Conservation (phyloP, 2,113 vertebrate genomes). For the Glaucomys volans region DNA sequence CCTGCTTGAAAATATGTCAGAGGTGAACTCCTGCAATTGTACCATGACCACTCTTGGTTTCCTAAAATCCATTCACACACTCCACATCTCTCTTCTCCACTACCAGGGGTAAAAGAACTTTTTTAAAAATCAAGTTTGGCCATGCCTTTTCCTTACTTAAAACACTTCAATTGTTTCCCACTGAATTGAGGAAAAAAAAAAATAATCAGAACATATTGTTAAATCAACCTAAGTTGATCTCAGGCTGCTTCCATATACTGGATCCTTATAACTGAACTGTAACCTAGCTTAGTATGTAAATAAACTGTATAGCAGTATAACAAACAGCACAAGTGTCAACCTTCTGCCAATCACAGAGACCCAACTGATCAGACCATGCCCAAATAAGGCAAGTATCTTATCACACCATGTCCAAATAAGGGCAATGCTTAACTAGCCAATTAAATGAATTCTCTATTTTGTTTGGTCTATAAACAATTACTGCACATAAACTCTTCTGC, state of each 20-base stretch:
- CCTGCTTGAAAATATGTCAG: not conserved
- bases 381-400: too few relatives aligned
- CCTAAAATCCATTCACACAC: not conserved
- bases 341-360: not conserved
- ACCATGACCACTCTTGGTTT: not conserved
- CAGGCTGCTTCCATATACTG: not conserved
- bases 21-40: not conserved
- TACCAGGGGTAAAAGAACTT: not conserved
- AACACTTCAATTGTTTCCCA: not conserved
- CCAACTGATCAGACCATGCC: not conserved
- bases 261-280: fast-evolving
- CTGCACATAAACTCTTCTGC: not conserved
- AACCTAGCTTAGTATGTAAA: not conserved
- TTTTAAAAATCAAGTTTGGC: not conserved
- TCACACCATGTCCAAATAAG: not conserved
- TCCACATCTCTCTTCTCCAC: not conserved
- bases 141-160: not conserved
- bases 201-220: not conserved
- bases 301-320: not conserved
- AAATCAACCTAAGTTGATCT: not conserved
- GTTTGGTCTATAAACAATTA: not conserved
- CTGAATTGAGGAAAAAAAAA: not conserved
- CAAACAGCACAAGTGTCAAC: not conserved
- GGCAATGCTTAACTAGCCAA: not conserved
- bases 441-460: not conserved